Percentiles rank a stretch among this genome's conserved stretches.
phyloP scores from a whole-genome alignment of 2,888 invertebrate genomes.

The Pseudeuparius sepicola region DNA sequence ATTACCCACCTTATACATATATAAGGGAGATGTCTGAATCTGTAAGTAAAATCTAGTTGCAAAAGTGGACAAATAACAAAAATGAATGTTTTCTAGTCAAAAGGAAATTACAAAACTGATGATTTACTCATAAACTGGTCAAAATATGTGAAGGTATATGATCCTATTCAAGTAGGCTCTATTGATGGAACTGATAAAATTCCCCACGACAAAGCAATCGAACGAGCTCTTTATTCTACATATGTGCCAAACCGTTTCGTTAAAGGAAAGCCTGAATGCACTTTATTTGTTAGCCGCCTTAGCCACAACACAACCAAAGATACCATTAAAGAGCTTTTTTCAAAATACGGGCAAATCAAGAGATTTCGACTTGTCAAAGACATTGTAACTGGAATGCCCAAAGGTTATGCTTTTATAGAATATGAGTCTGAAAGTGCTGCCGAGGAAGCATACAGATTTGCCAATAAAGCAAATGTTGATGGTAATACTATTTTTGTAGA shows the following conservation, averaged over 20 bases:
- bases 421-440: slow-evolving; percentile 53
- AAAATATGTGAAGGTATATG: slow-evolving; percentile 52
- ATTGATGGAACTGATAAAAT: slow-evolving; percentile 78
- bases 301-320: slow-evolving; percentile 57
- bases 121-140: slow-evolving; percentile 36
- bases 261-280: slow-evolving; percentile 57
- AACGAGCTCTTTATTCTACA: slow-evolving; percentile 57
- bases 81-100: too few relatives aligned
- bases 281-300: slow-evolving; percentile 66
- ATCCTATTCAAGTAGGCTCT: slow-evolving; percentile 75
- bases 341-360: slow-evolving; percentile 55
- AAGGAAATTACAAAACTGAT: too few relatives aligned
- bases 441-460: slow-evolving; percentile 49
- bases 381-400: slow-evolving; percentile 67
- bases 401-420: slow-evolving; percentile 81
- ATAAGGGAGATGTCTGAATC: too few relatives aligned
- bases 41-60: too few relatives aligned
- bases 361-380: slow-evolving; percentile 60
- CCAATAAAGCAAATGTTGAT: slow-evolving; percentile 53
- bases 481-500: slow-evolving; percentile 65
- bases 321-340: slow-evolving; percentile 46
- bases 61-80: too few relatives aligned
- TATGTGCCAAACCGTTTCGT: slow-evolving; percentile 57
- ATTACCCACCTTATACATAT: too few relatives aligned
- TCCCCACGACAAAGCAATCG: slow-evolving; percentile 70